Evolutionary conservation across 2,888 invertebrate species (phyloP).

Genomic region (Netelia melanura): DNA sequence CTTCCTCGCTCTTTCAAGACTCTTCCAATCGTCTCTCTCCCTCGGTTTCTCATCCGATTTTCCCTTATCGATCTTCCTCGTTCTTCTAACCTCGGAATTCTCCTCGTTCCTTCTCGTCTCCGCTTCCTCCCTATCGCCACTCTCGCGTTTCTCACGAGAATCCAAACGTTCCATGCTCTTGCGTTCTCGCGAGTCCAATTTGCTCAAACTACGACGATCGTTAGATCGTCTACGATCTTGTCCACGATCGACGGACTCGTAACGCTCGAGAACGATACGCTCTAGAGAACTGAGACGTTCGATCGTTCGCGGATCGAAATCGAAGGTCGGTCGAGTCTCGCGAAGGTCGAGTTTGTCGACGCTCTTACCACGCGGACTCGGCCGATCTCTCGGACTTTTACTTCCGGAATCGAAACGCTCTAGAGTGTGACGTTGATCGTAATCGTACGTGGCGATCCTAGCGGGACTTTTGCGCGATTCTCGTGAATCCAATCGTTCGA

Average conservation of each 20-base stretch:
- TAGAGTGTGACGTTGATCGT: conserved; percentile 79
- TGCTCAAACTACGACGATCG: conserved; percentile 74
- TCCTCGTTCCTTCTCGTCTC: conserved; percentile 73
- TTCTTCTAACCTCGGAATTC: conserved; percentile 72
- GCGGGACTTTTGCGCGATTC: conserved; percentile 73
- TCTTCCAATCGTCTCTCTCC: conserved; percentile 82
- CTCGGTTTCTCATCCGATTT: conserved; percentile 79
- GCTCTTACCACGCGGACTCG: conserved; percentile 77
- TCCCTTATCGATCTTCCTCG: conserved; percentile 68
- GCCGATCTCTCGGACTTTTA: conserved; percentile 76
- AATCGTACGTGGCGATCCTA: conserved; percentile 71
- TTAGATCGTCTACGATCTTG: conserved; percentile 63
- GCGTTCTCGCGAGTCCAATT: conserved; percentile 75
- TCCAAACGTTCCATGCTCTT: conserved; percentile 75
- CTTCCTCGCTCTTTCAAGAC: conserved; percentile 81
- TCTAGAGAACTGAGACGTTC: conserved; percentile 78
- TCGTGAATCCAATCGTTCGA: conserved; percentile 77
- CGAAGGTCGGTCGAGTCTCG: conserved; percentile 76
- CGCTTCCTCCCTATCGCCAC: conserved; percentile 72
- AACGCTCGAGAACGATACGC: conserved; percentile 67
- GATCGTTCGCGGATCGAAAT: conserved; percentile 80
- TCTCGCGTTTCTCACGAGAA: conserved; percentile 75
- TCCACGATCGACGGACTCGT: conserved; percentile 70
- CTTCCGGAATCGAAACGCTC: conserved; percentile 79
- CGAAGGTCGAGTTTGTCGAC: conserved; percentile 79